Evolutionary conservation across 2,113 vertebrate species (phyloP).

Genomic region (Stigmatopora argus): DNA sequence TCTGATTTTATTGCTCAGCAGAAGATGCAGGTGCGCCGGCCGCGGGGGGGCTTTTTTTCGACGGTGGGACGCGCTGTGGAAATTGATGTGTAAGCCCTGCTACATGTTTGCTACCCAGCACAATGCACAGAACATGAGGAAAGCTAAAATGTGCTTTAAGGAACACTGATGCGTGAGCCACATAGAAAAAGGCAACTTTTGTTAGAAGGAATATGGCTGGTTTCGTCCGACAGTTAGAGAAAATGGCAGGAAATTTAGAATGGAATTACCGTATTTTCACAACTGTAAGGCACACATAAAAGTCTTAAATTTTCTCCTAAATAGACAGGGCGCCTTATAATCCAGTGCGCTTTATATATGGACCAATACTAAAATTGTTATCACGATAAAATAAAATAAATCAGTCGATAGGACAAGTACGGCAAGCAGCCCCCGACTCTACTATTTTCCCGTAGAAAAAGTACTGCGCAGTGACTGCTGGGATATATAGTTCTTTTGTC

Average conservation of each 20-base stretch:
- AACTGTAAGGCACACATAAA: no score
- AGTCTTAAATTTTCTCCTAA: no score
- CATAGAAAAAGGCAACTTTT: conserved; percentile 2
- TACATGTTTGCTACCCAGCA: background rate
- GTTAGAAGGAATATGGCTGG: background rate
- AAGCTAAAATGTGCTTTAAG: conserved; percentile 13
- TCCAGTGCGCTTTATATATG: no score
- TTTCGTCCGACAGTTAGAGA: conserved; percentile 21
- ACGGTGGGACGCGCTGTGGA: background rate
- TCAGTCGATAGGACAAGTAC: no score
- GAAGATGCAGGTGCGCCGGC: background rate
- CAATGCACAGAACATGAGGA: conserved; percentile 16
- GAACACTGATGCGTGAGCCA: conserved; percentile 14
- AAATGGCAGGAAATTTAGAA: conserved; percentile 44
- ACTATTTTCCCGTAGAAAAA: no score
- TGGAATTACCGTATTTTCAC: no score
- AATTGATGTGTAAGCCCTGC: conserved; percentile 8
- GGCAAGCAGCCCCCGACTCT: no score
- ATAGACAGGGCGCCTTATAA: no score
- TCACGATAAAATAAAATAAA: no score
- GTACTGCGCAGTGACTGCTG: no score
- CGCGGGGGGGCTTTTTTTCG: background rate
- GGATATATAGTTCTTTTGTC: no score
- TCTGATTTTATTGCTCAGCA: conserved; percentile 10
- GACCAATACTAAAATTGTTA: no score